Evolutionary conservation across 2,797 vertebrate species (phyloP).

Genomic region (Saxicola maurus): DNA sequence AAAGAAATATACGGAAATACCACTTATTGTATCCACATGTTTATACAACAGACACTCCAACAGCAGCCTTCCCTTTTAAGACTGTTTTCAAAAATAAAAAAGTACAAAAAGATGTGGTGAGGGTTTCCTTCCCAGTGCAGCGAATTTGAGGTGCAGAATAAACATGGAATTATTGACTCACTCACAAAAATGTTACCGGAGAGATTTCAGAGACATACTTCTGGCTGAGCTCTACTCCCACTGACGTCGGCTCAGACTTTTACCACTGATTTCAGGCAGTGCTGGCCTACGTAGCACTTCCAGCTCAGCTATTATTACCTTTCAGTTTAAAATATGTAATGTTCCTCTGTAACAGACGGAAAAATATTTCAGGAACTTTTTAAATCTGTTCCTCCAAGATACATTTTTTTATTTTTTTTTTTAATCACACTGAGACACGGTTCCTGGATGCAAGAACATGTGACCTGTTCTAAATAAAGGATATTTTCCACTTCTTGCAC

Average conservation of each 20-base stretch:
- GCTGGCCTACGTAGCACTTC: constrained; percentile 1
- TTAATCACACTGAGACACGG: constrained; percentile 60
- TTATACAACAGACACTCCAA: not conserved
- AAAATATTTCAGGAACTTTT: constrained; percentile 72
- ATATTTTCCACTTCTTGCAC: constrained; percentile 83
- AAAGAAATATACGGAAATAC: not conserved
- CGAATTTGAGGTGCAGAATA: not conserved
- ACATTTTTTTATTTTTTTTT: constrained; percentile 56
- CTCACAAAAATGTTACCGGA: constrained; percentile 9
- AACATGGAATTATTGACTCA: constrained; percentile 39
- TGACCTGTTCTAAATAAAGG: constrained; percentile 83
- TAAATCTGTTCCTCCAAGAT: constrained; percentile 71
- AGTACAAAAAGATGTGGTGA: not conserved
- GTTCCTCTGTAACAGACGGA: constrained; percentile 60
- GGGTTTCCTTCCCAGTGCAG: constrained; percentile 15
- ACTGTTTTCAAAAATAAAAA: not conserved
- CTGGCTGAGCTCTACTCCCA: constrained; percentile 4
- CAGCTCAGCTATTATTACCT: constrained; percentile 36
- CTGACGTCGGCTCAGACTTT: not conserved
- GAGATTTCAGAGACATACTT: constrained; percentile 7
- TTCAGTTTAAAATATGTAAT: constrained; percentile 47
- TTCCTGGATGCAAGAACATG: constrained; percentile 77
- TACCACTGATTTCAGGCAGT: constrained; percentile 6
- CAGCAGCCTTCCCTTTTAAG: not conserved
- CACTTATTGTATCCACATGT: constrained; percentile 26